Evolutionary conservation across 1,140 invertebrate genomes (phyloP), one percentile per base, ranked within the genome.

Genomic region (Trichonephila inaurata): DNA sequence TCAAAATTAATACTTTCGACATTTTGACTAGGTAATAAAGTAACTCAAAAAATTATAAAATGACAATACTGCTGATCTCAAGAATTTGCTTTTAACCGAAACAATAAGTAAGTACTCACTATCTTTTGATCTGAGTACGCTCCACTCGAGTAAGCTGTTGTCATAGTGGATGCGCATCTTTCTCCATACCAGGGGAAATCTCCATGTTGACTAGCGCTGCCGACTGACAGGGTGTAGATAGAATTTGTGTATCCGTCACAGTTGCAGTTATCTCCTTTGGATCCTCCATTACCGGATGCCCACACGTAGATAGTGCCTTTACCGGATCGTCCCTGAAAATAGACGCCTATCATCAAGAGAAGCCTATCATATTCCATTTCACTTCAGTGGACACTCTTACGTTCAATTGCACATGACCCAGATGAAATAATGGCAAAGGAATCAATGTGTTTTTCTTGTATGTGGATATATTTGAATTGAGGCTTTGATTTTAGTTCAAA

Each of bases 231-330:
- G 0, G 98, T 99, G 96, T 98, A 98, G 94, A 98, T 97, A 95
- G 97, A 98, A 81, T 97, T 97, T 1, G 97, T 97, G 96, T 98
- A 99, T 92, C 98, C 98, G 95, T 99, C 98, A 95, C 98, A 98
- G 94, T 98, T 98, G 95, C 98, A 99, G 95, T 98, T 98, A 96
- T 99, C 98, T 33, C 96, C 96, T 89, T 97, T 97, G 33, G 96
- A 97, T 14, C 98, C 98, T 1, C 98, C 98, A 95, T 99, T 99
- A 4, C 98, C 98, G 40, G 97, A 98, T 1, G 98, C 98, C 98
- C 98, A 99, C 1, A 99, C 97, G 96, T 98, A 99, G 94, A 99
- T 98, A 10, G 96, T 97, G 1, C 98, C 98, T 95, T 97, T 97
- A 4, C 98, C 98, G 14, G 96, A 96, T 21, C 98, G 97, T 87